Base-by-base conservation (phyloP, 2,888 invertebrate species). In the Galeopsomyia nigrocyanea region DNA sequence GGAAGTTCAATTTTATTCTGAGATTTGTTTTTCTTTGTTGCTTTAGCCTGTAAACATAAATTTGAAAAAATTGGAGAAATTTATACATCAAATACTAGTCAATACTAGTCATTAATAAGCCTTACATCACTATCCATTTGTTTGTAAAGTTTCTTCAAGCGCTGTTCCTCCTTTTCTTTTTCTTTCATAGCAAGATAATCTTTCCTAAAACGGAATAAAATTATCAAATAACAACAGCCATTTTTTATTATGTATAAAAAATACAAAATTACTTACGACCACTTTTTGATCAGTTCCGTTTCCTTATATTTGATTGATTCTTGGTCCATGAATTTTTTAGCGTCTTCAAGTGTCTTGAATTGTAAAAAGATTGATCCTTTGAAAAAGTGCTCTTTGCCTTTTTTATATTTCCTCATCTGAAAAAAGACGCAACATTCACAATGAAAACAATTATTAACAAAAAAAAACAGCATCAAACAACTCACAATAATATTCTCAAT, bases 281-380 rank as follows among this genome's bases (percentile, higher is more conserved):
- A 93, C 79, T 91, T 91, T 21, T 90, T 88, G 6, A 92, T 83
- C 63, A 95, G 86, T 56, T 91, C 90, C 1, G 87, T 88, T 0
- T 92, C 93, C 0, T 88, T 88, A 79, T 91, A 95, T 80, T 94
- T 93, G 6, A 94, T 87, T 50, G 87, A 87, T 77, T 94, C 92
- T 21, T 89, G 87, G 21, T 90, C 91, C 50, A 96, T 85, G 83
- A 96, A 95, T 74, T 91, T 92, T 79, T 94, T 92, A 2, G 96
- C 95, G 82, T 91, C 91, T 68, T 96, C 97, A 67, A 91, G 89
- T 46, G 91, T 93, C 79, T 92, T 91, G 86, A 98, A 99, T 6
- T 95, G 93, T 13, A 93, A 91, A 86, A 97, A 98, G 62, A 97
- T 92, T 1, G 98, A 98, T 63, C 98, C 99, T 88, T 98, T 96